These are phyloP conservation scores for Agonum fuliginosum DNA, from an alignment of 2,888 invertebrate genomes.

Conservation along the genomic window DNA sequence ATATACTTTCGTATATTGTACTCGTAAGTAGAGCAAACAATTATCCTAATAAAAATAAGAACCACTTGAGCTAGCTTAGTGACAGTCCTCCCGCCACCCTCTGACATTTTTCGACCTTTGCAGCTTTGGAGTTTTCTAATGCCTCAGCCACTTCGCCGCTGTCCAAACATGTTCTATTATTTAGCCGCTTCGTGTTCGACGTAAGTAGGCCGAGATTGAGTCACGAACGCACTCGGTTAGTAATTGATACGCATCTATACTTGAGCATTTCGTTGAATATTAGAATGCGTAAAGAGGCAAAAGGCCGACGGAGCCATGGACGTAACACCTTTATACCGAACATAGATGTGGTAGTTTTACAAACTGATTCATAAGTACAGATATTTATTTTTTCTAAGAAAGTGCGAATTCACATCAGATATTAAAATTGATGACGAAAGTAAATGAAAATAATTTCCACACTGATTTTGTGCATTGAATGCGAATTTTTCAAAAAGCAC, in stretches of 20 bases:
- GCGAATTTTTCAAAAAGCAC: too few species aligned
- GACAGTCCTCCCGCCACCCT: not conserved
- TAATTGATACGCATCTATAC: conserved; percentile 37
- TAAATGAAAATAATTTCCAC: too few species aligned
- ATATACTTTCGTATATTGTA: too few species aligned
- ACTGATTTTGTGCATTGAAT: too few species aligned
- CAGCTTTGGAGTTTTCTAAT: not conserved
- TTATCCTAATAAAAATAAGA: not conserved
- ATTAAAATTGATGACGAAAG: too few species aligned
- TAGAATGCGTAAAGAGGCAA: not conserved
- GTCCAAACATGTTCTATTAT: conserved; percentile 27
- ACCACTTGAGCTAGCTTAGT: not conserved
- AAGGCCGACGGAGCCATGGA: too few species aligned
- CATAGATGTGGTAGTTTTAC: too few species aligned
- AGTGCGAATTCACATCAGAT: too few species aligned
- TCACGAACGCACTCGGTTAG: conserved; percentile 10
- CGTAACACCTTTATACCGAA: too few species aligned
- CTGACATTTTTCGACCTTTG: conserved; percentile 3
- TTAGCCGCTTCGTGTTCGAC: conserved; percentile 5
- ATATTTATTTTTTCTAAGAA: too few species aligned
- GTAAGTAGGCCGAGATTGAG: conserved; percentile 15
- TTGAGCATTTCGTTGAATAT: conserved; percentile 38
- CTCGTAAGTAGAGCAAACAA: not conserved
- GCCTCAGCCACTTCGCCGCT: not conserved
- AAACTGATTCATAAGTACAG: too few species aligned